A percentile compares a stretch with the other conserved stretches of the same genome.
Conservation (phyloP, 1,140 invertebrate genomes). For the Drosophila varians region DNA sequence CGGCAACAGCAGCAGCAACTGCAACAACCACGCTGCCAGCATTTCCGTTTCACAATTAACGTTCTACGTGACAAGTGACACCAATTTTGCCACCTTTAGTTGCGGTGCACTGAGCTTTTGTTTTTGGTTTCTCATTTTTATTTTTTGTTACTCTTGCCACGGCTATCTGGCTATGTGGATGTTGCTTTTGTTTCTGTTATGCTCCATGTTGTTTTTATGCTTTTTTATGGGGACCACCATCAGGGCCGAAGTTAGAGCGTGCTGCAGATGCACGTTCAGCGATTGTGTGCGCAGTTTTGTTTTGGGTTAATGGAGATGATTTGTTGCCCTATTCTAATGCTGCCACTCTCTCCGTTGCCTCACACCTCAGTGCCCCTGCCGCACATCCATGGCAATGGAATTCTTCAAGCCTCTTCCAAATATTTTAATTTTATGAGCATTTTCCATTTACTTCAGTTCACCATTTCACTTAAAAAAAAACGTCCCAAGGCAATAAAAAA, state of each 20-base stretch:
- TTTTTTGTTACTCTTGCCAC: not conserved
- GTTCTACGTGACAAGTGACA: constrained; percentile 83
- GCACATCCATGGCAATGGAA: not conserved
- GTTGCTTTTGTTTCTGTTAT: constrained; percentile 53
- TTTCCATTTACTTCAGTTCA: not conserved
- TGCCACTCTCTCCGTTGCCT: constrained; percentile 7
- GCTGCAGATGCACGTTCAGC: constrained; percentile 81
- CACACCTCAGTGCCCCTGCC: constrained; percentile 1
- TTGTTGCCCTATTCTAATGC: constrained; percentile 81
- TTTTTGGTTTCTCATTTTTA: constrained; percentile 16
- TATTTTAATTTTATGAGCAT: not conserved
- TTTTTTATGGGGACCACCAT: constrained; percentile 73
- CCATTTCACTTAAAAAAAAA: not conserved
- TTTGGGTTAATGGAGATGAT: constrained; percentile 83
- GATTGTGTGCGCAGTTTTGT: constrained; percentile 82
- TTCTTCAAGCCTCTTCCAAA: not conserved
- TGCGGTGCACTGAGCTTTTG: constrained; percentile 38
- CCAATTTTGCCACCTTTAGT: constrained; percentile 81
- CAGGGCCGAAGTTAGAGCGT: constrained; percentile 69
- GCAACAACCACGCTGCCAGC: constrained; percentile 54
- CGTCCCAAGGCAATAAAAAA: not conserved
- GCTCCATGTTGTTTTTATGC: constrained; percentile 17
- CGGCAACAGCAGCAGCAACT: constrained; percentile 12
- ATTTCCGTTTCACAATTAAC: constrained; percentile 82
- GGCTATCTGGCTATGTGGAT: not conserved